Conservation (phyloP, 2,113 vertebrate genomes). For the Dendrocopos noguchii region DNA sequence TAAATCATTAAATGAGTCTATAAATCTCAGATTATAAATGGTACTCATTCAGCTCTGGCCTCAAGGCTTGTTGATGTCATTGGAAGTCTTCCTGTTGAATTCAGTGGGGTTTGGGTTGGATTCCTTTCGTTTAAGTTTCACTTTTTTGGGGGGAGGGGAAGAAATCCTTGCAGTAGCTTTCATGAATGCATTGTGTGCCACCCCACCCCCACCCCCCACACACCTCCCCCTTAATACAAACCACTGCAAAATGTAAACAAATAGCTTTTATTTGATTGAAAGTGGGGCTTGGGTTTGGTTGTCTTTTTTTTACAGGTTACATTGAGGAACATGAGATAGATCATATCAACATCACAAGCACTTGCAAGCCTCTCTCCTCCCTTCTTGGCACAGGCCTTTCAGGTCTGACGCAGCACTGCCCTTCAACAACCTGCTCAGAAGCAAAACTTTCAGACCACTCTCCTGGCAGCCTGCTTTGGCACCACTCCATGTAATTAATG, state of each 20-base stretch:
- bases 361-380: neutral
- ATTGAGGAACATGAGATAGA: neutral
- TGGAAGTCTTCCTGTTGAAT: neutral
- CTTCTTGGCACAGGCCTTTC: neutral
- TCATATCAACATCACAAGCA: neutral
- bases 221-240: neutral
- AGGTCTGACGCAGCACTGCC: neutral
- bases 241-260: conserved; percentile 47
- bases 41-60: neutral
- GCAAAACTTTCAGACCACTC: neutral
- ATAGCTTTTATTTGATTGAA: conserved; percentile 57
- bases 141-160: neutral
- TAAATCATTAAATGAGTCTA: no score
- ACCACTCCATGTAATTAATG: neutral
- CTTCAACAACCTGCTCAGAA: neutral
- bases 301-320: neutral
- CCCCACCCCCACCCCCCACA: no score
- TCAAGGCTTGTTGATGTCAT: neutral
- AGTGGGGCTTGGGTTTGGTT: neutral
- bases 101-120: neutral
- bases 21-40: neutral
- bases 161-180: neutral
- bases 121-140: neutral
- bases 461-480: neutral
- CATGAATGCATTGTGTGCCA: neutral